Percentiles rank a stretch among this genome's conserved stretches.
Evolutionary conservation across 2,113 vertebrate genomes (phyloP).

Genomic region (Stigmatopora argus): DNA sequence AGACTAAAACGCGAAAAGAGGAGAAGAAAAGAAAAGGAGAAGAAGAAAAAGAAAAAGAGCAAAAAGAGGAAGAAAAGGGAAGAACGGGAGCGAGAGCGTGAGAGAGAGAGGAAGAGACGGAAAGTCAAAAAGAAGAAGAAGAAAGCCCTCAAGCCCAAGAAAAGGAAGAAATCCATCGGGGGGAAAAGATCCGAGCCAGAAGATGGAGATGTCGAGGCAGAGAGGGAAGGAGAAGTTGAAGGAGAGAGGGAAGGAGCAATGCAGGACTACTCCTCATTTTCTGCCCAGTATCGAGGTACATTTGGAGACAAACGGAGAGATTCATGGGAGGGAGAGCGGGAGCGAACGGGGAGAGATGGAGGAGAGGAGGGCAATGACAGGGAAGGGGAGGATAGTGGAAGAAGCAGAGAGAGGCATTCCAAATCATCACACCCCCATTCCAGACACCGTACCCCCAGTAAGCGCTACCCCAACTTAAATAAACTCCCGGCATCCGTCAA

Average conservation of each 20-base stretch:
- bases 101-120: slow-evolving; percentile 69
- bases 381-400: slow-evolving; percentile 63
- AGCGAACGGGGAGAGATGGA: slow-evolving; percentile 61
- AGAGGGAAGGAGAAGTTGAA: slow-evolving; percentile 69
- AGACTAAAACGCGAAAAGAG: slow-evolving; percentile 70
- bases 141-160: slow-evolving; percentile 71
- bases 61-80: slow-evolving; percentile 74
- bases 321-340: slow-evolving; percentile 70
- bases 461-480: slow-evolving; percentile 71
- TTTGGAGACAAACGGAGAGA: slow-evolving; percentile 69
- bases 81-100: slow-evolving; percentile 69
- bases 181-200: slow-evolving; percentile 70
- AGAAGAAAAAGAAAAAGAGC: slow-evolving; percentile 75
- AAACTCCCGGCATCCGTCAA: slow-evolving; percentile 76
- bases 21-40: slow-evolving; percentile 71
- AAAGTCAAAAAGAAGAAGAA: slow-evolving; percentile 76
- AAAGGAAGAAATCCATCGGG: slow-evolving; percentile 64
- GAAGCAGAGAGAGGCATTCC: slow-evolving; percentile 60
- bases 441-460: slow-evolving; percentile 57
- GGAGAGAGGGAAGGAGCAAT: slow-evolving; percentile 64
- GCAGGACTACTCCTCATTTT: slow-evolving; percentile 71
- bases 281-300: slow-evolving; percentile 62
- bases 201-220: slow-evolving; percentile 69
- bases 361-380: slow-evolving; percentile 65
- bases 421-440: slow-evolving; percentile 61